These are phyloP conservation scores for Maniola hyperantus DNA, from an alignment of 2,888 invertebrate species.

Conservation along the genomic window DNA sequence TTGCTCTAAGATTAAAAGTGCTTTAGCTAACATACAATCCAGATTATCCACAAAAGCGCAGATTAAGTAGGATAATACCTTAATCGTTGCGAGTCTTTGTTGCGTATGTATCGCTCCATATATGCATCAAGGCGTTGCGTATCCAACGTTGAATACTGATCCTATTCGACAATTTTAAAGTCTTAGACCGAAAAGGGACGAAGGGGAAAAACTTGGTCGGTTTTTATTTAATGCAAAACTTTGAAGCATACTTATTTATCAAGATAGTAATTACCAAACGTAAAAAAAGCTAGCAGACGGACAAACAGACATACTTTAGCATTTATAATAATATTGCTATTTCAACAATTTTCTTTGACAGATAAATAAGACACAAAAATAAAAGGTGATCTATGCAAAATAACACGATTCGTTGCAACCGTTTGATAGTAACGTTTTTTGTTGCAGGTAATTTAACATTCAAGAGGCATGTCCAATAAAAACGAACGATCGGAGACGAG, in stretches of 20 bases:
- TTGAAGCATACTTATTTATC: too few species aligned
- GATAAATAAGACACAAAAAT: too few species aligned
- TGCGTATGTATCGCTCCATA: background rate
- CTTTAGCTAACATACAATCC: slow-evolving; percentile 3
- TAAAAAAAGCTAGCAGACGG: too few species aligned
- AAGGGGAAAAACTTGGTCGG: too few species aligned
- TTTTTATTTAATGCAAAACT: too few species aligned
- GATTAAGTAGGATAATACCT: slow-evolving; percentile 25
- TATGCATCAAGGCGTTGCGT: background rate
- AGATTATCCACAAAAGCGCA: slow-evolving; percentile 20
- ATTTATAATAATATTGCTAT: too few species aligned
- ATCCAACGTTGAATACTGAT: background rate
- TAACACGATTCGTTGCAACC: background rate
- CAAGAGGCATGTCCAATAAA: slow-evolving; percentile 56
- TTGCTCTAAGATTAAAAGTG: slow-evolving; percentile 8
- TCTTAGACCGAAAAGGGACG: too few species aligned
- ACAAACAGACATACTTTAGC: too few species aligned
- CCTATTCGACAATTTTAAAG: background rate
- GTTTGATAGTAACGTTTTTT: slow-evolving; percentile 47
- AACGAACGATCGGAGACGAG: slow-evolving; percentile 54
- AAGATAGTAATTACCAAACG: too few species aligned
- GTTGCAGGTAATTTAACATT: slow-evolving; percentile 64
- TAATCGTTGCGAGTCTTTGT: background rate
- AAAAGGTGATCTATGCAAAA: background rate
- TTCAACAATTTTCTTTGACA: too few species aligned